Evolutionary conservation across 1,140 invertebrate species (phyloP), one percentile per base, ranked within the genome.

Genomic region (Leptinotarsa undecemlineata): DNA sequence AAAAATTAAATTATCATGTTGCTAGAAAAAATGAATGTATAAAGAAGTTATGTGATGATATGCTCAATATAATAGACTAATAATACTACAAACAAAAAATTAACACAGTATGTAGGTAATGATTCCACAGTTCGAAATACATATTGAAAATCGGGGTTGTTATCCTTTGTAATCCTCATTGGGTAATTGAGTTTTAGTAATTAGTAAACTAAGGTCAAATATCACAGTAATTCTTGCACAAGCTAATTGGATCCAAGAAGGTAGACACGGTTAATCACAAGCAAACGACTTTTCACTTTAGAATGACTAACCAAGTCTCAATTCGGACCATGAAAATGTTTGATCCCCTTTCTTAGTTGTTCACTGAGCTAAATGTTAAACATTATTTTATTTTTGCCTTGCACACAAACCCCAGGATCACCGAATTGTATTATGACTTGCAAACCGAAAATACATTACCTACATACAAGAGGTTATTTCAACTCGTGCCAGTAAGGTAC

Each of bases 211-310:
- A 64, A 64, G 21, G 63, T 64, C 63, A 26, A 64, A 61, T 71
- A 71, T 71, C 70, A 71, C 70, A 71, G 70, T 42, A 61, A 71
- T 20, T 23, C 68, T 62, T 69, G 68, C 48, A 51, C 33, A 51
- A 51, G 51, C 51, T 57, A 15, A 17, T 57, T 8, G n/a, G 15
- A 15, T 57, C 15, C 15, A 42, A 42, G 33, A 42, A 42, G 33
- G 6, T 33, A 33, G 8, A 42, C 33, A 0, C 3, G 33, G 33
- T 11, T 42, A 42, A 42, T 42, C 33, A 8, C 33, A 42, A 42
- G 33, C 33, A 42, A 42, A 42, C 33, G 3, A 42, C 33, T 33
- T 33, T 33, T 33, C 26, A 33, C 26, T 42, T 8, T 1, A 42
- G 33, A 42, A 42, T 11, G 2, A 8, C 33, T 11, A 42, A 42